Base-by-base conservation (phyloP, 2,113 vertebrate genomes). In the Ciconia stormi region DNA sequence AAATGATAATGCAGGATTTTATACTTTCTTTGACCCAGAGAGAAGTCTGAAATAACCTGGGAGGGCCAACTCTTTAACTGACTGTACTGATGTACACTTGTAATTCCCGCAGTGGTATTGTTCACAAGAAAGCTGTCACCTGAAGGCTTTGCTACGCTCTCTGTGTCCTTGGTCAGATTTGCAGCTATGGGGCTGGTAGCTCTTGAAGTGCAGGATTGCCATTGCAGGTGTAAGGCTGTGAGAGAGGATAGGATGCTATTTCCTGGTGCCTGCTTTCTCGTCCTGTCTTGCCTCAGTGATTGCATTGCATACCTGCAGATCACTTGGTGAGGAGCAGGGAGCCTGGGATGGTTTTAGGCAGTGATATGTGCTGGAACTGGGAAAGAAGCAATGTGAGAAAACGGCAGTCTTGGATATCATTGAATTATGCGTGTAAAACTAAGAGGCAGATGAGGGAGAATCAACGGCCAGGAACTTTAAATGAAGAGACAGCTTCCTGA, bases 401-500 rank as follows among this genome's bases (percentile, higher is more conserved):
- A 70, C 62, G 73, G 71, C 55, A 12, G 42, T 46, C 70, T 69
- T 76, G 84, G 91, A 38, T 95, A 58, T 87, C 77, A 13, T 25
- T 93, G 93, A 76, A 93, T 93, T 87, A 67, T 84, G 50, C 19
- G 34, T 82, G 77, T 58, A 76, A 34, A 70, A 71, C 55, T 59
- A 65, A 55, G 83, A 72, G 95, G 82, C 87, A 93, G 63, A 87
- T 72, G 95, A 95, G 92, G 87, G 83, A 56, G 69, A 63, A 88
- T 93, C 87, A 94, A 6, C 0, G 2, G 62, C 58, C 63, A 70
- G 72, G 63, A 83, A 44, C 59, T 47, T 93, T 13, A 87, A 76
- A 19, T 50, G 94, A 97, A 94, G 89, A 94, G 95, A 96, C 95
- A 96, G 91, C 80, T 96, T 70, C 94, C 94, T 62, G n/a, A 96